phyloP scores from a whole-genome alignment of 1,140 invertebrate species.

The Dendrolimus kikuchii region DNA sequence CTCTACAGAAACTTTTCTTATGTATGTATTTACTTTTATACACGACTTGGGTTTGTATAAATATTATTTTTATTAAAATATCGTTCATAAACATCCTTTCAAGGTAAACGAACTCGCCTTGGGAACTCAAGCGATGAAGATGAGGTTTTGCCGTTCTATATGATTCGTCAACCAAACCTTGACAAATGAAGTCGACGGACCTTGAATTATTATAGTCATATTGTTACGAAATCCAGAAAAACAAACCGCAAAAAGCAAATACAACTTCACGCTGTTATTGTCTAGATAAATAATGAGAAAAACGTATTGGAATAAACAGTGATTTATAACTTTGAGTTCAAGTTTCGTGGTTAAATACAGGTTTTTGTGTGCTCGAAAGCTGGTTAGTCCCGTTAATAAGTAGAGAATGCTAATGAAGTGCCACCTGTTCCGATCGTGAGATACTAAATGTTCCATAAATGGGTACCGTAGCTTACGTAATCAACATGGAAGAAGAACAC shows the following conservation, averaged over 20 bases:
- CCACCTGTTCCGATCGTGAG: constrained; percentile 29
- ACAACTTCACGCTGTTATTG: constrained; percentile 2
- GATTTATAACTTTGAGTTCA: constrained; percentile 9
- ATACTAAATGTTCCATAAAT: constrained; percentile 1
- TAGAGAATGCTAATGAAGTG: constrained; percentile 49
- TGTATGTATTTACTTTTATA: too few species aligned
- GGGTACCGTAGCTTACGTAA: background rate
- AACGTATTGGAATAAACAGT: background rate
- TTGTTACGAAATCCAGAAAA: constrained; percentile 26
- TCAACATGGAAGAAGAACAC: too few species aligned
- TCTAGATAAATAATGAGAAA: background rate
- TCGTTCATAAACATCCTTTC: background rate
- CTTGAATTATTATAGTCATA: constrained; percentile 28
- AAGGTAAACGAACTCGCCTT: constrained; percentile 8
- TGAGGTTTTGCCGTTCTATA: constrained; percentile 25
- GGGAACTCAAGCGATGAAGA: constrained; percentile 16
- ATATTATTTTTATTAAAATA: too few species aligned
- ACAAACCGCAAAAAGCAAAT: constrained; percentile 17
- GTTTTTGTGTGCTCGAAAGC: constrained; percentile 19
- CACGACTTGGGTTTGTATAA: too few species aligned
- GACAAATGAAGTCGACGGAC: constrained; percentile 24
- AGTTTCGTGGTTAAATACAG: constrained; percentile 20
- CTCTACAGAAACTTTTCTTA: too few species aligned
- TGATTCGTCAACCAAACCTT: constrained; percentile 35
- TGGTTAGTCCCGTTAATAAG: constrained; percentile 45